A percentile compares a stretch with the other conserved stretches of the same genome.
Conservation (phyloP, 2,888 invertebrate species). For the Caenorhabditis sp. region DNA sequence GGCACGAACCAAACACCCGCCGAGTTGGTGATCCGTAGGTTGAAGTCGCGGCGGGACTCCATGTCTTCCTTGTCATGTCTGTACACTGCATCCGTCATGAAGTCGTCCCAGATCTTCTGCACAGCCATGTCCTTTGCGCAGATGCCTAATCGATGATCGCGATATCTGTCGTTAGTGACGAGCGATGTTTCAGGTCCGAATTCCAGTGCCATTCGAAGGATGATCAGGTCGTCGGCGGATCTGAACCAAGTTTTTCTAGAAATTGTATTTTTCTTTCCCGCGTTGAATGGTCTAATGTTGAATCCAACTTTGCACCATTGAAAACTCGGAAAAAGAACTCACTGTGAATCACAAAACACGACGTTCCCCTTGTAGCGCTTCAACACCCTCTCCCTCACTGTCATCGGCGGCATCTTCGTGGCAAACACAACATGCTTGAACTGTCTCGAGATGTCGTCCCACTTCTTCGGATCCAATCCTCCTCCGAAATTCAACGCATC, state of each 20-base stretch:
- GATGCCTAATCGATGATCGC: constrained; percentile 45
- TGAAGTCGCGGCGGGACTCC: constrained; percentile 35
- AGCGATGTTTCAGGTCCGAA: constrained; percentile 56
- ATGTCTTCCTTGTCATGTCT: constrained; percentile 15
- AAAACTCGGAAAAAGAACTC: no score
- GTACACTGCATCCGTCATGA: constrained; percentile 35
- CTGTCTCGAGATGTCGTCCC: constrained; percentile 20
- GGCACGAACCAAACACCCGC: constrained; percentile 52
- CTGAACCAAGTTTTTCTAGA: constrained; percentile 38
- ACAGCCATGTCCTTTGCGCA: constrained; percentile 18
- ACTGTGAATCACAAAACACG: constrained; percentile 51
- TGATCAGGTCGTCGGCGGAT: constrained; percentile 67
- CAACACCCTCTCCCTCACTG: constrained; percentile 11
- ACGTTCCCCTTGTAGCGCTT: constrained; percentile 43
- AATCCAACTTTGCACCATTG: no score
- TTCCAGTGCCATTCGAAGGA: constrained; percentile 59
- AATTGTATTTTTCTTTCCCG: no score
- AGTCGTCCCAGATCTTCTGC: constrained; percentile 45
- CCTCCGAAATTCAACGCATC: constrained; percentile 55
- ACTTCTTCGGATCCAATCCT: constrained; percentile 35
- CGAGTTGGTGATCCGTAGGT: constrained; percentile 41
- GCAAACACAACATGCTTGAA: constrained; percentile 45
- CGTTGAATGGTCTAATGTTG: no score
- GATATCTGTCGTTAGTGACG: constrained; percentile 66
- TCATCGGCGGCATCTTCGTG: constrained; percentile 12